These are phyloP conservation scores for Plecotus auritus DNA, from an alignment of 2,113 vertebrate genomes.

Conservation along the genomic window DNA sequence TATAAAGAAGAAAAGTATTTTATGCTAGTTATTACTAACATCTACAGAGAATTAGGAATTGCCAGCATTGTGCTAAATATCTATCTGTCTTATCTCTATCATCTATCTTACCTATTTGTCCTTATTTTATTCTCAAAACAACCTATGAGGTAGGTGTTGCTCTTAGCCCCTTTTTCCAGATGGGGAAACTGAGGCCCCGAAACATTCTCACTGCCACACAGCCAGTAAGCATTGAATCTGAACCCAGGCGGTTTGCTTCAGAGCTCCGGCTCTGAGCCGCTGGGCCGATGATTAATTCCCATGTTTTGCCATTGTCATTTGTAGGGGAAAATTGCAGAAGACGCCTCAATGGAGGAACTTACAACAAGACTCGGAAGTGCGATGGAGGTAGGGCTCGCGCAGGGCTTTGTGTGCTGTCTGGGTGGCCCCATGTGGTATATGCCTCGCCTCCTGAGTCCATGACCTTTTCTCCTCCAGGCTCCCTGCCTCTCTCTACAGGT, in stretches of 20 bases:
- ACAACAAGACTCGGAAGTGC: background rate
- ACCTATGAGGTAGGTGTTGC: background rate
- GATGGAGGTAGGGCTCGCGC: background rate
- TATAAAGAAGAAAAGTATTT: background rate
- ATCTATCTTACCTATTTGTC: background rate
- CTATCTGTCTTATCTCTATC: background rate
- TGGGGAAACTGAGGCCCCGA: background rate
- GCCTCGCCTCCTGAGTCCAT: background rate
- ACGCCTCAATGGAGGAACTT: background rate
- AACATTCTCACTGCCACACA: background rate
- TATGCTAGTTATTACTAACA: background rate
- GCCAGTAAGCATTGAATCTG: background rate
- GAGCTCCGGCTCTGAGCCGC: background rate
- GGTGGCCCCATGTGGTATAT: fast-evolving
- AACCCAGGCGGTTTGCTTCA: background rate
- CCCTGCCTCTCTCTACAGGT: background rate
- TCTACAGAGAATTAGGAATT: background rate
- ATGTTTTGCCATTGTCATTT: background rate
- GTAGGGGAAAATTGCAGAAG: background rate
- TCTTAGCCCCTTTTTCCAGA: background rate
- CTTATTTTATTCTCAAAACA: background rate
- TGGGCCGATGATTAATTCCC: background rate
- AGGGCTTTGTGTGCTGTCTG: background rate
- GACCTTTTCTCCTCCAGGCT: background rate
- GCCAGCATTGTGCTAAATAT: background rate